These are phyloP conservation scores for Momotus momota DNA, from an alignment of 2,797 vertebrate genomes.

Conservation along the genomic window DNA sequence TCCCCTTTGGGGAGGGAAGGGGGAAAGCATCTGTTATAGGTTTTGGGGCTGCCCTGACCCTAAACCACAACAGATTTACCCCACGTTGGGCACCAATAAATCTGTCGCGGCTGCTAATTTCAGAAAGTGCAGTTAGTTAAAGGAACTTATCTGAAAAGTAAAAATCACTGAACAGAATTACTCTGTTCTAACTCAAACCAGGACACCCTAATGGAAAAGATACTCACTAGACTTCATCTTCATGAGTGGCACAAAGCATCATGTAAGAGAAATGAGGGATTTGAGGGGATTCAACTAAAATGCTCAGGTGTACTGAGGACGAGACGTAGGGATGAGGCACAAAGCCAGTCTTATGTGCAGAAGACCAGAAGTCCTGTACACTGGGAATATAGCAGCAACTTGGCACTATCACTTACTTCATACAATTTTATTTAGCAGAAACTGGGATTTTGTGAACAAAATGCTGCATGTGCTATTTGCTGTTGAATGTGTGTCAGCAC, in stretches of 20 bases:
- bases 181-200: no score
- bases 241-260: neutral
- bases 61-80: no score
- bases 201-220: neutral
- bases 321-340: neutral
- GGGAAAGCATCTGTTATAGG: no score
- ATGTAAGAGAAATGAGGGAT: accelerated
- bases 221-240: neutral
- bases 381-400: neutral
- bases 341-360: neutral
- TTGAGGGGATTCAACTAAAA: neutral
- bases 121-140: no score
- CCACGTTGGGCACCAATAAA: no score
- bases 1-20: no score
- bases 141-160: no score
- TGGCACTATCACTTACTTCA: neutral
- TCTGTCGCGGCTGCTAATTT: no score
- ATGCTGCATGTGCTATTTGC: neutral
- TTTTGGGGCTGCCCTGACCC: no score
- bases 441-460: slow-evolving; percentile 10
- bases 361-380: neutral
- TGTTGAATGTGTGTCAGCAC: neutral
- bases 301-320: neutral
- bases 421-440: slow-evolving; percentile 13
- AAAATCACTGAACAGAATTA: no score